phyloP scores from a whole-genome alignment of 2,113 vertebrate genomes.

The Rhodinocichla rosea region DNA sequence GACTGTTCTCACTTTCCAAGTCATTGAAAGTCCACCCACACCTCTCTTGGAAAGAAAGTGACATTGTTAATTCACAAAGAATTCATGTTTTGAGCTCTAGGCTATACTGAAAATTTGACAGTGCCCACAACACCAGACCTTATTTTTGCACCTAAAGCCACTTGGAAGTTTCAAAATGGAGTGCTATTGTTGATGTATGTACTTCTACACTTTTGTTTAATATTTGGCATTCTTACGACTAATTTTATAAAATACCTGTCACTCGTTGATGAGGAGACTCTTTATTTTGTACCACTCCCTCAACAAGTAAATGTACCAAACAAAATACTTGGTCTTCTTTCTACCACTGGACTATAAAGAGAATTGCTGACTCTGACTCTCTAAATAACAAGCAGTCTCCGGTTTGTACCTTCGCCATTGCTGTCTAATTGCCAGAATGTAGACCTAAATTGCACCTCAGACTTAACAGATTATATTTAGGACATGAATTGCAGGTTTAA shows the following conservation, averaged over 20 bases:
- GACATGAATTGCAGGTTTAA: not conserved
- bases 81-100: not conserved
- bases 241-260: not conserved
- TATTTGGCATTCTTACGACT: not conserved
- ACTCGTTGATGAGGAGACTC: not conserved
- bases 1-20: conserved; percentile 18
- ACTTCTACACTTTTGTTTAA: not conserved
- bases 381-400: not conserved
- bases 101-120: not conserved
- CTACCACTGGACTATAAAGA: not conserved
- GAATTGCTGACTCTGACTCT: not conserved
- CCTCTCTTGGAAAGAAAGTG: not conserved
- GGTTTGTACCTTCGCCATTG: not conserved
- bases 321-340: not conserved
- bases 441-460: not conserved
- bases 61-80: not conserved
- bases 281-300: not conserved
- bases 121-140: not conserved
- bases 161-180: not conserved
- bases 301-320: not conserved
- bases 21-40: conserved; percentile 14
- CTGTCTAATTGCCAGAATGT: not conserved
- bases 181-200: not conserved
- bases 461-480: not conserved
- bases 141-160: not conserved